phyloP scores from a whole-genome alignment of 2,797 vertebrate genomes.

The Cuniculus paca region DNA sequence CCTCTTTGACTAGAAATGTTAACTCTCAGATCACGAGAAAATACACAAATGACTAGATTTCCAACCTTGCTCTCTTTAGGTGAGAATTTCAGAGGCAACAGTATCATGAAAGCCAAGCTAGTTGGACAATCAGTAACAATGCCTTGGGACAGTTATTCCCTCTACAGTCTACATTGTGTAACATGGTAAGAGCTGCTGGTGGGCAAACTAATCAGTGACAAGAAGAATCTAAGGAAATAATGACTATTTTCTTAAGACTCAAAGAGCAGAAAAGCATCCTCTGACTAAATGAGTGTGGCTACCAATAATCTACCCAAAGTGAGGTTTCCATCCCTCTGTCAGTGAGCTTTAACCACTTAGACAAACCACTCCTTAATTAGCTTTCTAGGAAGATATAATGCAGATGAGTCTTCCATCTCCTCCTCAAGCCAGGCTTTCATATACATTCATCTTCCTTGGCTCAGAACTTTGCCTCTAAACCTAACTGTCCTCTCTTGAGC shows the following conservation, averaged over 20 bases:
- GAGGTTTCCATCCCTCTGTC: background rate
- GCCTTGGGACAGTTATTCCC: background rate
- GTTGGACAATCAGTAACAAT: background rate
- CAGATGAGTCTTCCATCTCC: background rate
- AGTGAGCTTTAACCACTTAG: background rate
- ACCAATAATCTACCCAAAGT: background rate
- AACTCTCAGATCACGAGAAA: background rate
- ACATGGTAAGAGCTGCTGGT: background rate
- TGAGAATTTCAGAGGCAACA: background rate
- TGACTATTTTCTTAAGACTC: background rate
- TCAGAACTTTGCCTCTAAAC: background rate
- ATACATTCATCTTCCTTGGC: background rate
- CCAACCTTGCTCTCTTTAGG: background rate
- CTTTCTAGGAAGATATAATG: background rate
- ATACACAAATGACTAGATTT: background rate
- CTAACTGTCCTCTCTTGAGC: background rate
- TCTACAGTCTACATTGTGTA: background rate
- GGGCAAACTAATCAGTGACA: background rate
- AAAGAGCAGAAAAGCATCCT: background rate
- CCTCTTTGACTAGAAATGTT: background rate
- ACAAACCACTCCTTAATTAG: no score
- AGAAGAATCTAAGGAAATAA: background rate
- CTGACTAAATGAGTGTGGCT: background rate
- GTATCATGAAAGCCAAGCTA: background rate
- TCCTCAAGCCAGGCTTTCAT: background rate